Conservation (phyloP, 2,113 vertebrate species). For the Proteles cristata region DNA sequence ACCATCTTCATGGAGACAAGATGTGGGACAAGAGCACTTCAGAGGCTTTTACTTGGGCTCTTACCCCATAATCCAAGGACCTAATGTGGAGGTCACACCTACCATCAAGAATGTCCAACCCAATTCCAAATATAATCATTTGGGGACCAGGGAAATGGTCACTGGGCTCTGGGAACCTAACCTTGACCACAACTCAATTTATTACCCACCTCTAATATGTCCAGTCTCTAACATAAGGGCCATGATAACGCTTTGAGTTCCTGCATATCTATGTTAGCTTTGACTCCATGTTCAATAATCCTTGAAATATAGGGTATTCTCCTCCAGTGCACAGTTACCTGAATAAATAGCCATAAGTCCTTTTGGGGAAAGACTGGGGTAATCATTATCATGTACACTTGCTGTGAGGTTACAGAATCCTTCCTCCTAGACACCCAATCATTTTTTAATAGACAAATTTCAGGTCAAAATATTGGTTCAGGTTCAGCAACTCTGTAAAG, state of each 20-base stretch:
- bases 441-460: not conserved
- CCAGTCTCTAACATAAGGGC: not conserved
- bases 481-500: not conserved
- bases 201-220: not conserved
- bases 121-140: not conserved
- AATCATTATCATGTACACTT: not conserved
- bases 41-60: not conserved
- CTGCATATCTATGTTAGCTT: not conserved
- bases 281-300: not conserved
- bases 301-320: not conserved
- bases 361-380: not conserved
- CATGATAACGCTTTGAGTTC: not conserved
- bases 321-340: not conserved
- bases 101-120: not conserved
- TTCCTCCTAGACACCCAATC: not conserved
- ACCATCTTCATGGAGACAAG: not conserved
- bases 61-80: not conserved
- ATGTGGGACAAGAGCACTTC: not conserved
- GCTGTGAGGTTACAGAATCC: not conserved
- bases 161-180: not conserved
- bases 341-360: not conserved
- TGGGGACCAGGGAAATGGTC: not conserved
- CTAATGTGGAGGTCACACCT: not conserved
- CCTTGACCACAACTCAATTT: not conserved
- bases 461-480: not conserved